Conservation (phyloP, 2,888 invertebrate species). For the Drosophila siamana region DNA sequence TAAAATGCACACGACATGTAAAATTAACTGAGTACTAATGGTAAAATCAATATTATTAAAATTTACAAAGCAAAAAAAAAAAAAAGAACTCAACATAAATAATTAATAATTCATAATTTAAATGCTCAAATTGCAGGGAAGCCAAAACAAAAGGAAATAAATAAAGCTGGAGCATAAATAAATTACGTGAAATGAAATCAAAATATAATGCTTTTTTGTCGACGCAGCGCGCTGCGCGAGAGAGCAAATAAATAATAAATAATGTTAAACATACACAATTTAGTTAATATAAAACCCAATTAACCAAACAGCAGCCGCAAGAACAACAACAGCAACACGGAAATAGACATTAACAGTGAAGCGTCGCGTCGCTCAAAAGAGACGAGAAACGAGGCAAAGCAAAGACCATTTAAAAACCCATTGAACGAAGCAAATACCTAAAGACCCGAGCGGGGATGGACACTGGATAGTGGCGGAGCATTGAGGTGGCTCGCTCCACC, state of each 20-base stretch:
- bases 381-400: constrained; percentile 26
- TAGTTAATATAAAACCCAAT: constrained; percentile 78
- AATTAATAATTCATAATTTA: constrained; percentile 76
- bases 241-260: constrained; percentile 71
- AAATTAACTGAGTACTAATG: constrained; percentile 65
- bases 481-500: too few species aligned
- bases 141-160: constrained; percentile 9
- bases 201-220: constrained; percentile 46
- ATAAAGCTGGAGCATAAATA: constrained; percentile 55
- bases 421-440: too few species aligned
- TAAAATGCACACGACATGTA: constrained; percentile 65
- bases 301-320: constrained; percentile 55
- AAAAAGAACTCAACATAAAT: constrained; percentile 31
- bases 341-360: constrained; percentile 35
- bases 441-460: constrained; percentile 31
- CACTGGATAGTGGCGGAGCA: neutral
- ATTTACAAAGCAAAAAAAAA: neutral
- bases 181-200: constrained; percentile 66
- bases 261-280: constrained; percentile 77
- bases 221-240: neutral
- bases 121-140: constrained; percentile 48
- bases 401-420: constrained; percentile 71
- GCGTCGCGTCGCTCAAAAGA: constrained; percentile 33
- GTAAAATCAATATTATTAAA: constrained; percentile 67
- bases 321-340: constrained; percentile 31